Base-by-base conservation (phyloP, 2,888 invertebrate genomes). In the Argyra leucocephala region DNA sequence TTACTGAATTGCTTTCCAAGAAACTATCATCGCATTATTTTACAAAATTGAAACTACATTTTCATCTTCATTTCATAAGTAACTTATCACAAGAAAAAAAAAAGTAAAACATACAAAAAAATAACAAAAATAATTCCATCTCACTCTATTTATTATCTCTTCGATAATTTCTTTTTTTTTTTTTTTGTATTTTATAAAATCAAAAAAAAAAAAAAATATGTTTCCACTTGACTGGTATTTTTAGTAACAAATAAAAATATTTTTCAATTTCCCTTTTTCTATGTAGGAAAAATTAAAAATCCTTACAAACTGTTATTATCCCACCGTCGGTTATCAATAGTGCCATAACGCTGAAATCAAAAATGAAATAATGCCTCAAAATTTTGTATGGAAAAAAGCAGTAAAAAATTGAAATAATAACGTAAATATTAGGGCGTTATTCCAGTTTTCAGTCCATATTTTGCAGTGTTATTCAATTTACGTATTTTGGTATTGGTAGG, bases 111-210 rank as follows among this genome's bases (percentile, higher is more conserved):
- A 48, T 9, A 1, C 9, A 48, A 48, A 1, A 48, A 48, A 3
- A 15, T 18, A 48, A 48, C 7, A 2, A 48, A 2, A 18, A 48
- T 48, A 12, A 31, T 48, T 48, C 48, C 18, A 48, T 48, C 48
- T 48, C 18, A n/a, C n/a, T 48, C 48, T 48, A 48, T 48, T 48
- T 48, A 48, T 48, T 48, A 48, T 48, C 48, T 48, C n/a, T 48
- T 48, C 48, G 48, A 48, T 15, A 48, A 48, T 18, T 48, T 48
- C 15, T 48, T 48, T 48, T 48, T 48, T 48, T 31, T 31, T 31
- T 31, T 31, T 48, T 48, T 48, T n/a, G 37, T 31, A 31, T 31
- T 31, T 31, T 31, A 5, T n/a, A n/a, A n/a, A n/a, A n/a, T n/a
- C n/a, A n/a, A n/a, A n/a, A n/a, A 26, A 4, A 26, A 26, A 31